Evolutionary conservation across 2,113 vertebrate genomes (phyloP), one percentile per base, ranked within the genome.

Genomic region (Zapornia atra): DNA sequence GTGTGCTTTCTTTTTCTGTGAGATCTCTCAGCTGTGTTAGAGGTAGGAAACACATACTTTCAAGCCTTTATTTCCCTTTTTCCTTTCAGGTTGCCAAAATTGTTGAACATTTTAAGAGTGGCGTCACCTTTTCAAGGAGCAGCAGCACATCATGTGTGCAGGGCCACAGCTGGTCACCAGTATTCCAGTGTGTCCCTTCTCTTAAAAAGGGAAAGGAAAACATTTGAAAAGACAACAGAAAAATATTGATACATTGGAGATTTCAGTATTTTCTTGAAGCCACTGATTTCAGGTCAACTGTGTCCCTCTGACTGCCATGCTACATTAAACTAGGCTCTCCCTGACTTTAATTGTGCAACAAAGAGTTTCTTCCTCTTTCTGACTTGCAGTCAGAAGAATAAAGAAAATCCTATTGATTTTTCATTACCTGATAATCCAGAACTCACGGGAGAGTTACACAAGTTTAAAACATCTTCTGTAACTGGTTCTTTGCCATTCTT

Each of bases 401-500:
- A 90, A 50, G 24, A 82, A 86, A 93, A 56, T n/a, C 18, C 34
- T 33, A 17, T 1, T 26, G 36, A 9, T 16, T 86, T 94, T 93
- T 82, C 96, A 68, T 94, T 95, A 99, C 99, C 98, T 98, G 98
- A 86, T 73, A 97, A 97, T 88, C 98, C 99, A 50, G 98, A 97
- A 61, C 94, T 98, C 64, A 97, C 97, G 54, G 97, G 97, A 38
- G 98, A 95, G 72, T 97, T 87, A 61, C 98, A 98, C 59, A 99
- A 97, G 96, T 98, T 98, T 97, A 99, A 98, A 75, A 99, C 80
- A 63, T 99, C 99, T 59, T 99, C 98, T 56, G 96, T 94, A 36
- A 94, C 14, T 8, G 97, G 75, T 40, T 98, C 97, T 50, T 98
- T 98, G 84, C 90, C 97, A 51, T 94, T 98, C 94, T 99, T 99